phyloP scores from a whole-genome alignment of 2,797 vertebrate genomes.

The Okamejei kenojei region DNA sequence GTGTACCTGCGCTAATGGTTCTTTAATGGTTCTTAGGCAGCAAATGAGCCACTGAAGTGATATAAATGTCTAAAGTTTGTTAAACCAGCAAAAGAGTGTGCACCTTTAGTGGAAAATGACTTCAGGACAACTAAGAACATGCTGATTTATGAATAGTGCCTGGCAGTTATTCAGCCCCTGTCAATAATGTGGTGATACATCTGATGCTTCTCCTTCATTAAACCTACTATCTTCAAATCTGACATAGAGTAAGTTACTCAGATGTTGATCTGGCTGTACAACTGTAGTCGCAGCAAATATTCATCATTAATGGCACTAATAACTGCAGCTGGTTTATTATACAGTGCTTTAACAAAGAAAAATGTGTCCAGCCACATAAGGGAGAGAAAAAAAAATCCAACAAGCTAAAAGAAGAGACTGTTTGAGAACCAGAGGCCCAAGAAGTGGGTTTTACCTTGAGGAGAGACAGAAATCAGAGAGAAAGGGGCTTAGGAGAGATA shows the following conservation, averaged over 20 bases:
- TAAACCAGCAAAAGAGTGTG: not conserved
- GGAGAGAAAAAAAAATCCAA: not conserved
- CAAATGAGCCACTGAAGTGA: conserved; percentile 30
- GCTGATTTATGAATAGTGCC: conserved; percentile 10
- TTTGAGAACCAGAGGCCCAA: not conserved
- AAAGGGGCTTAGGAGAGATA: not conserved
- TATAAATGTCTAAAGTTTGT: conserved; percentile 28
- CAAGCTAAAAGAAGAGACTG: not conserved
- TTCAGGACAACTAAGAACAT: conserved; percentile 20
- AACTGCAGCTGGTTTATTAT: not conserved
- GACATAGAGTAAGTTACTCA: not conserved
- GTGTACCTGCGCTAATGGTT: conserved; percentile 1
- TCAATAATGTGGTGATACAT: not conserved
- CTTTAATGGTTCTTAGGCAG: conserved; percentile 11
- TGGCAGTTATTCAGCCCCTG: conserved; percentile 8
- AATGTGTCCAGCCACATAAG: not conserved
- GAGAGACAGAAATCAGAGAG: not conserved
- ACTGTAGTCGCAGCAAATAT: not conserved
- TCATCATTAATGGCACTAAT: not conserved
- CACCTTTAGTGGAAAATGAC: not conserved
- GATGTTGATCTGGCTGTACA: not conserved
- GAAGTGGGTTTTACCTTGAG: not conserved
- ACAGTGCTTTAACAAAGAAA: not conserved
- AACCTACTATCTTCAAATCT: not conserved
- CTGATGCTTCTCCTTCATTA: conserved; percentile 11